Conservation (phyloP, 2,797 vertebrate species). For the Hoplostethus mediterraneus region DNA sequence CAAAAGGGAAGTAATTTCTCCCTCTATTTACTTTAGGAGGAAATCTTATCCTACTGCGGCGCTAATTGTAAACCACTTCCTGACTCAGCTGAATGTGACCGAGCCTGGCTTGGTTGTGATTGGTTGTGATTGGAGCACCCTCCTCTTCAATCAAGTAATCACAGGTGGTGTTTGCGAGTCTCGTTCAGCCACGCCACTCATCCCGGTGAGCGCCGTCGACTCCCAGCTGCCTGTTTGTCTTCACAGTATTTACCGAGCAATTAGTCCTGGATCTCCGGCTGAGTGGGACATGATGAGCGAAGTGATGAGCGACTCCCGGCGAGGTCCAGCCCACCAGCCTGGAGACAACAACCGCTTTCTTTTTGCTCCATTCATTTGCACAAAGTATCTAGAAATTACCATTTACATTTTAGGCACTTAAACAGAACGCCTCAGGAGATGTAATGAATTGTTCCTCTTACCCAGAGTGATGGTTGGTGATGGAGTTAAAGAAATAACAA, state of each 20-base stretch:
- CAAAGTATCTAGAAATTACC: neutral
- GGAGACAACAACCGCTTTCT: too few species aligned
- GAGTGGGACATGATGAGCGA: constrained; percentile 36
- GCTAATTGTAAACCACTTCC: neutral
- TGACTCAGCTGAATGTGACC: constrained; percentile 7
- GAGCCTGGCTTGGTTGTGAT: neutral
- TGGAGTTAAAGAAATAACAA: constrained; percentile 24
- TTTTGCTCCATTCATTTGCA: neutral
- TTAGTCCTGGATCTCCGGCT: constrained; percentile 44
- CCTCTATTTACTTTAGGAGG: too few species aligned
- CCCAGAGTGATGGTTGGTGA: neutral
- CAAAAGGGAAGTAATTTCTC: too few species aligned
- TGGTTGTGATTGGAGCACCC: constrained; percentile 45
- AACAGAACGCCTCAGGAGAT: neutral
- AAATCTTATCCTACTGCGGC: too few species aligned
- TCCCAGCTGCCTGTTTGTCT: constrained; percentile 66
- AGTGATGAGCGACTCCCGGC: constrained; percentile 30
- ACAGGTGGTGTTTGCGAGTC: constrained; percentile 52
- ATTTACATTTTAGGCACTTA: constrained; percentile 17
- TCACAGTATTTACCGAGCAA: constrained; percentile 56
- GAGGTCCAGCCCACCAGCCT: neutral
- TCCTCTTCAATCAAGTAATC: constrained; percentile 51
- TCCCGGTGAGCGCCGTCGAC: constrained; percentile 57
- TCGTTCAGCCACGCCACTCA: constrained; percentile 49
- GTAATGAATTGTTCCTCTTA: constrained; percentile 19